Evolutionary conservation across 1,140 invertebrate species (phyloP).

Genomic region (Gerris buenoi): DNA sequence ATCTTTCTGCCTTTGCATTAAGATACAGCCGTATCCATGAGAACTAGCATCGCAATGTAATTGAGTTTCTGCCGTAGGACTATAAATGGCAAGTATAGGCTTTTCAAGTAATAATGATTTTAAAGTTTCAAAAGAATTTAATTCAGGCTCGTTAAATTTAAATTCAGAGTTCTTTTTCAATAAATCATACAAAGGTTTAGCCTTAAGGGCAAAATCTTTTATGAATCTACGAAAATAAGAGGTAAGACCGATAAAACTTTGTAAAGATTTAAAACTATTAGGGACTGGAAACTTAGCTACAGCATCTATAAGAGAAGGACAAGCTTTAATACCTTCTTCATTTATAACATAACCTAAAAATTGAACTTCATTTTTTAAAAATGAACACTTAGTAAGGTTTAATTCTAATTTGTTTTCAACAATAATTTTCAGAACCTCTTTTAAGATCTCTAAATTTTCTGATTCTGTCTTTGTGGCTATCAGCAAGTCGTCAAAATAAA

Average conservation of each 20-base stretch:
- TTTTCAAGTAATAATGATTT: conserved; percentile 16
- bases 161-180: neutral
- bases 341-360: neutral
- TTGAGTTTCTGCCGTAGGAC: conserved; percentile 3
- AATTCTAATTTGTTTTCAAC: neutral
- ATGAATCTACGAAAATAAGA: neutral
- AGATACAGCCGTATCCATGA: neutral
- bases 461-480: conserved; percentile 18
- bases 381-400: neutral
- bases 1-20: neutral
- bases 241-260: neutral
- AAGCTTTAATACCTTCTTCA: neutral
- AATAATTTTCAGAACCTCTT: neutral
- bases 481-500: conserved; percentile 35
- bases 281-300: neutral
- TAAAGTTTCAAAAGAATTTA: conserved; percentile 21
- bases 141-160: conserved; percentile 3
- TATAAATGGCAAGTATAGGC: neutral
- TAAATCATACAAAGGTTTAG: neutral
- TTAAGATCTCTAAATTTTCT: neutral
- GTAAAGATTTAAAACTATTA: neutral
- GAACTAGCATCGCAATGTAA: neutral
- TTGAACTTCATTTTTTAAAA: neutral
- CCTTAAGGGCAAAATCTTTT: neutral
- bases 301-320: neutral